A percentile compares a stretch with the other conserved stretches of the same genome.
These are phyloP conservation scores for Synanthedon andrenaeformis DNA, from an alignment of 2,888 invertebrate genomes.

Conservation along the genomic window DNA sequence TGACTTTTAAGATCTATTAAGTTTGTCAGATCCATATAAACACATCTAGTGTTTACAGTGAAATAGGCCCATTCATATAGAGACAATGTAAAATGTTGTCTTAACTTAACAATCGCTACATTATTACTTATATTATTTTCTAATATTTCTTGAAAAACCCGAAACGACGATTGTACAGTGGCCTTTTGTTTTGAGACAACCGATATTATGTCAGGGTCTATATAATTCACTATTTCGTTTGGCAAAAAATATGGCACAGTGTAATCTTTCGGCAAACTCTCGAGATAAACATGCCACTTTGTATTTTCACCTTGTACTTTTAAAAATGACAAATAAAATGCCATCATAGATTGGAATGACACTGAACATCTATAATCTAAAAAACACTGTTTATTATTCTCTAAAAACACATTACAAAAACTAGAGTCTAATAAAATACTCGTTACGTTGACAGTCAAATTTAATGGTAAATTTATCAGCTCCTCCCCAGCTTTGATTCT, in stretches of 20 bases:
- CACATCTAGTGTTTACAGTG: constrained; percentile 86
- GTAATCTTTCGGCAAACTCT: constrained; percentile 76
- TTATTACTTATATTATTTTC: constrained; percentile 28
- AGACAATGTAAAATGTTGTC: constrained; percentile 56
- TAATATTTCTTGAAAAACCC: constrained; percentile 59
- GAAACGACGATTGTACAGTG: constrained; percentile 52
- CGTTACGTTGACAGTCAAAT: constrained; percentile 70
- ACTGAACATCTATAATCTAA: constrained; percentile 41
- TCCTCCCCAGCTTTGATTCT: constrained; percentile 67
- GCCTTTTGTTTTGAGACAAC: constrained; percentile 63
- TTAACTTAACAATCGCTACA: constrained; percentile 48
- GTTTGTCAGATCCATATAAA: constrained; percentile 74
- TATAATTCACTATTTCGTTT: constrained; percentile 57
- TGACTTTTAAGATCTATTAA: constrained; percentile 52
- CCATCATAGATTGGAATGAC: constrained; percentile 78
- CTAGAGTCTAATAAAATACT: constrained; percentile 65
- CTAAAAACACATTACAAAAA: constrained; percentile 62
- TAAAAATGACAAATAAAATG: constrained; percentile 80
- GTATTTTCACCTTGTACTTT: constrained; percentile 67
- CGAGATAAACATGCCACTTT: constrained; percentile 74
- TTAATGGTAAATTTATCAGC: constrained; percentile 72
- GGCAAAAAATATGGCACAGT: constrained; percentile 77
- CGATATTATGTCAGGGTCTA: constrained; percentile 70
- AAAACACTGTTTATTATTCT: constrained; percentile 55
- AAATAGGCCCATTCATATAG: constrained; percentile 85